Base-by-base conservation (phyloP, 2,888 invertebrate genomes). In the Microchrysa polita region DNA sequence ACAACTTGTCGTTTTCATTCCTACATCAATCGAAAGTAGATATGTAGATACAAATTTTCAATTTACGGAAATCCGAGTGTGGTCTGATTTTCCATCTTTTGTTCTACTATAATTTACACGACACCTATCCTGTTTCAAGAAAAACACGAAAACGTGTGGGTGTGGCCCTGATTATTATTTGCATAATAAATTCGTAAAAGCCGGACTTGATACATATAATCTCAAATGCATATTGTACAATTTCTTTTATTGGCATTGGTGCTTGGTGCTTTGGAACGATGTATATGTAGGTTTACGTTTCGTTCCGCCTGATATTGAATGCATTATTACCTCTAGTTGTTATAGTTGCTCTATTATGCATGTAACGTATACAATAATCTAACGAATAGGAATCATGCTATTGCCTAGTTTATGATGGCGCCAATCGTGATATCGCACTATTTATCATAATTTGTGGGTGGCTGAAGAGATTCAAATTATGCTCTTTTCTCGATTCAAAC, bases 391-490 rank as follows among this genome's bases (percentile, higher is more conserved):
- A 69, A 42, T 40, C 57, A 69, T 69, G 69, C 69, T 55, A 55
- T 69, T 55, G 55, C 40, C 34, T 55, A n/a, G 16, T 57, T 69
- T 55, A 69, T 57, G 69, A 69, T 69, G 69, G 69, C 69, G 69
- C 69, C 69, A 69, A 69, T 69, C 69, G 69, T 69, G 69, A 40
- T 69, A 69, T 57, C 40, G 34, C 57, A 57, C 69, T 57, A 69
- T 69, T 69, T 69, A 57, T 69, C 69, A 69, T 69, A 69, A 69
- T 34, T 55, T 69, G 69, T 69, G 57, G 69, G 69, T 69, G 69
- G 69, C 34, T 55, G 55, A 48, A 48, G 65, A 65, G 44, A 65
- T 65, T 44, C 57, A 69, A 12, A 34, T 69, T 57, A 23, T 69
- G 27, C 40, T 69, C 69, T 55, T 55, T 55, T 69, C 20, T 57